These are phyloP conservation scores for Brachyptera putata DNA, from an alignment of 2,888 invertebrate species.

Conservation along the genomic window DNA sequence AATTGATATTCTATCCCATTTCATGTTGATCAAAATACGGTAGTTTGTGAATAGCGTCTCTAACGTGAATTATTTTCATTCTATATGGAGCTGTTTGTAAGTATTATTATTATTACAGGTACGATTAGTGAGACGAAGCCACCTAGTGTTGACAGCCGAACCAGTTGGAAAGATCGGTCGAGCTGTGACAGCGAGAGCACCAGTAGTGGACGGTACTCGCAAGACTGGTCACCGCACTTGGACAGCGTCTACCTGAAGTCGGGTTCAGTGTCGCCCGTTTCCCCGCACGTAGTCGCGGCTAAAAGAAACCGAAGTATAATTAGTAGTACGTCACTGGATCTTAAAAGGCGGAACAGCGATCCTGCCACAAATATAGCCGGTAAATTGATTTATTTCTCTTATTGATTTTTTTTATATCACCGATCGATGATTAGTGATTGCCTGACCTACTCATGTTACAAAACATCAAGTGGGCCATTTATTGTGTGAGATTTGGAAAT, in stretches of 20 bases:
- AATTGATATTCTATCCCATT: too few species aligned
- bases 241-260: conserved; percentile 25
- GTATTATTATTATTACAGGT: not conserved
- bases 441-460: too few species aligned
- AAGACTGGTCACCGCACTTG: conserved; percentile 25
- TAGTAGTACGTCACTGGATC: conserved; percentile 47
- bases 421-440: too few species aligned
- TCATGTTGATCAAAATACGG: too few species aligned
- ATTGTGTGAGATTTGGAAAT: too few species aligned
- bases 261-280: conserved; percentile 19
- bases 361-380: conserved; percentile 50
- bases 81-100: too few species aligned
- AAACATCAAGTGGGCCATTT: too few species aligned
- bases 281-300: conserved; percentile 24
- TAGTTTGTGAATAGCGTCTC: too few species aligned
- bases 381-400: too few species aligned
- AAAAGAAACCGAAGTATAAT: conserved; percentile 37
- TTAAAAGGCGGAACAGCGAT: conserved; percentile 69
- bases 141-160: not conserved
- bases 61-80: too few species aligned
- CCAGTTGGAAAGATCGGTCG: conserved; percentile 9
- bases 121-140: not conserved
- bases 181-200: conserved; percentile 15
- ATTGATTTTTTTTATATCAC: too few species aligned
- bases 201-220: conserved; percentile 13